These are phyloP conservation scores for Amiota mariae DNA, from an alignment of 2,888 invertebrate species.

Conservation along the genomic window DNA sequence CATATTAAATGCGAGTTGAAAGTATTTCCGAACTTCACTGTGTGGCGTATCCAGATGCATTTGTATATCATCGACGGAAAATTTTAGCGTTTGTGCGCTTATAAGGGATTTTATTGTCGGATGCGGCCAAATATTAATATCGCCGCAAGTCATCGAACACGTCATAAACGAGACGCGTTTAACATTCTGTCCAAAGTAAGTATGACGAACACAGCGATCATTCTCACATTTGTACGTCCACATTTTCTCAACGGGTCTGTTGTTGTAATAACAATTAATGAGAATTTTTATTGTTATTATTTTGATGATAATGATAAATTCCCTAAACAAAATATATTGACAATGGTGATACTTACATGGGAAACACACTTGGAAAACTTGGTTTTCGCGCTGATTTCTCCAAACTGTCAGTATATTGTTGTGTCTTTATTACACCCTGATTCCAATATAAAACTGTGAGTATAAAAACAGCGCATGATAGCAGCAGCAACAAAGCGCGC, in stretches of 20 bases:
- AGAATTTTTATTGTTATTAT: not conserved
- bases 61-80: slow-evolving; percentile 68
- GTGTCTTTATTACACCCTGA: slow-evolving; percentile 75
- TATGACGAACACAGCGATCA: slow-evolving; percentile 80
- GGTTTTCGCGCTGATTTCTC: slow-evolving; percentile 61
- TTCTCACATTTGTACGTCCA: slow-evolving; percentile 86
- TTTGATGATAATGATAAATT: too few relatives aligned
- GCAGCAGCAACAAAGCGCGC: slow-evolving; percentile 76
- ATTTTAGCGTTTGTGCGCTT: slow-evolving; percentile 79
- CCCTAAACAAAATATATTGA: not conserved
- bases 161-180: slow-evolving; percentile 79
- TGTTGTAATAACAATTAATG: not conserved
- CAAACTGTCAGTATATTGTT: slow-evolving; percentile 72
- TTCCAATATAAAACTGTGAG: slow-evolving; percentile 79
- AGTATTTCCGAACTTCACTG: slow-evolving; percentile 62
- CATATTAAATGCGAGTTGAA: slow-evolving; percentile 67
- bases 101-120: slow-evolving; percentile 83
- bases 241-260: slow-evolving; percentile 75
- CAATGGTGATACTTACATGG: slow-evolving; percentile 62
- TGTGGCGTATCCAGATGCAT: slow-evolving; percentile 67
- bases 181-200: slow-evolving; percentile 51
- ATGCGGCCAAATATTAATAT: slow-evolving; percentile 83
- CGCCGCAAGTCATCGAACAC: slow-evolving; percentile 86
- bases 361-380: slow-evolving; percentile 54
- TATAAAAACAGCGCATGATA: slow-evolving; percentile 76